phyloP scores from a whole-genome alignment of 2,797 vertebrate genomes.

The Otolemur crassicaudatus region DNA sequence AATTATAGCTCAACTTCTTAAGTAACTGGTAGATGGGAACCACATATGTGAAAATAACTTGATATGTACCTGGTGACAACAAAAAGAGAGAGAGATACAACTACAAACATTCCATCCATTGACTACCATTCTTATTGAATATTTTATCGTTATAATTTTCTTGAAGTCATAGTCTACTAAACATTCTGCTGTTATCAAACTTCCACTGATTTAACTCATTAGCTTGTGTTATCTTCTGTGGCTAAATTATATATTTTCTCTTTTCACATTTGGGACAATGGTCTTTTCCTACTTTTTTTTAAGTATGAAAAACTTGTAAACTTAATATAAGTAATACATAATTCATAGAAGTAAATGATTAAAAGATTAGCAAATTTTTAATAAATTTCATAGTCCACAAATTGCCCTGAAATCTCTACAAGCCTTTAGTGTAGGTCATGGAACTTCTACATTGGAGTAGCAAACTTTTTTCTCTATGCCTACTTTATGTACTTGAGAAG shows the following conservation, averaged over 20 bases:
- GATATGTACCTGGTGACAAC: background rate
- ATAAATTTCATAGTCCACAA: background rate
- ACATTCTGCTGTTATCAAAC: background rate
- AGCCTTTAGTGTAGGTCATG: background rate
- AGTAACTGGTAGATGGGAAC: conserved; percentile 5
- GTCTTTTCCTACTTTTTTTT: background rate
- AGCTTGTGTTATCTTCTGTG: background rate
- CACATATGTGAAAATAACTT: conserved; percentile 39
- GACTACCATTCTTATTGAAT: background rate
- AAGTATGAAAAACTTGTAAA: background rate
- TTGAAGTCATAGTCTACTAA: background rate
- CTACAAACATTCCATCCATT: background rate
- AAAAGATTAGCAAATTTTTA: conserved; percentile 26
- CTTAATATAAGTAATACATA: background rate
- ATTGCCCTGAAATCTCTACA: background rate
- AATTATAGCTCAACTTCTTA: conserved; percentile 32
- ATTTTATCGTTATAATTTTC: background rate
- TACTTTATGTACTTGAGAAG: background rate
- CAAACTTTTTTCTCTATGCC: background rate
- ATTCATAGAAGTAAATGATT: background rate
- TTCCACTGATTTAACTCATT: conserved; percentile 2
- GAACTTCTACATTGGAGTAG: background rate
- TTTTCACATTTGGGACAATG: background rate
- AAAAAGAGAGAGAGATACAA: background rate
- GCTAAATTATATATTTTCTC: background rate